A percentile compares a stretch with the other conserved stretches of the same genome.
Evolutionary conservation across 2,113 vertebrate species (phyloP).

Genomic region (Caranx melampygus): DNA sequence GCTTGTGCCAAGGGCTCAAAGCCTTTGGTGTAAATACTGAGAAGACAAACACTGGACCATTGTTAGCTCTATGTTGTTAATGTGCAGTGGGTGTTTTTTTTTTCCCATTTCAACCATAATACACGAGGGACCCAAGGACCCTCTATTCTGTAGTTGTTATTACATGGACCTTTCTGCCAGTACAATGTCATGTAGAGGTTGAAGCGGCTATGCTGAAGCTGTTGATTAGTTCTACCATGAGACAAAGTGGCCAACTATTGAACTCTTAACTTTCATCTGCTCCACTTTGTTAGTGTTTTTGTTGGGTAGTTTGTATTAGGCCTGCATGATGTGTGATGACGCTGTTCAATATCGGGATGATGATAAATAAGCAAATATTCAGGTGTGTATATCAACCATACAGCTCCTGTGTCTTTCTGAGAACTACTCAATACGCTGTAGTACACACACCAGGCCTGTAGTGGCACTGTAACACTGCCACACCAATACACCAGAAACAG

Average conservation of each 20-base stretch:
- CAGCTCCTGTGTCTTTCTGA: too few species aligned
- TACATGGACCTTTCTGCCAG: conserved; percentile 21
- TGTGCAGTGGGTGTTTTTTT: conserved; percentile 18
- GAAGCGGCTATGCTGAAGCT: conserved; percentile 23
- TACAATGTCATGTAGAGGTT: conserved; percentile 33
- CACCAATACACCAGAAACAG: too few species aligned
- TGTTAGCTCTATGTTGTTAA: conserved; percentile 41
- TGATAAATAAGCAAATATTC: too few species aligned
- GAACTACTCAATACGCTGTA: too few species aligned
- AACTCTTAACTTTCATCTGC: conserved; percentile 10
- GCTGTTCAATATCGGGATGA: too few species aligned
- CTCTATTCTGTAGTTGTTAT: conserved; percentile 40
- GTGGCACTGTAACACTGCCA: too few species aligned
- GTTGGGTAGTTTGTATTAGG: neutral
- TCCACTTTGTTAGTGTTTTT: conserved; percentile 1
- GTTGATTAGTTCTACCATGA: conserved; percentile 46
- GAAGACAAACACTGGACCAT: conserved; percentile 37
- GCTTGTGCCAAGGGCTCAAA: conserved; percentile 68
- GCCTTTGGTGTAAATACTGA: conserved; percentile 57
- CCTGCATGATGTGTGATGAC: too few species aligned
- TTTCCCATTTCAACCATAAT: neutral
- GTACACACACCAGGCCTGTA: too few species aligned
- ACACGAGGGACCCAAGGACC: conserved; percentile 15
- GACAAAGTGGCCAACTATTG: neutral
- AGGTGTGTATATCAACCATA: too few species aligned